Evolutionary conservation across 2,797 vertebrate genomes (phyloP), one percentile per base, ranked within the genome.

Genomic region (Sylvilagus floridanus): DNA sequence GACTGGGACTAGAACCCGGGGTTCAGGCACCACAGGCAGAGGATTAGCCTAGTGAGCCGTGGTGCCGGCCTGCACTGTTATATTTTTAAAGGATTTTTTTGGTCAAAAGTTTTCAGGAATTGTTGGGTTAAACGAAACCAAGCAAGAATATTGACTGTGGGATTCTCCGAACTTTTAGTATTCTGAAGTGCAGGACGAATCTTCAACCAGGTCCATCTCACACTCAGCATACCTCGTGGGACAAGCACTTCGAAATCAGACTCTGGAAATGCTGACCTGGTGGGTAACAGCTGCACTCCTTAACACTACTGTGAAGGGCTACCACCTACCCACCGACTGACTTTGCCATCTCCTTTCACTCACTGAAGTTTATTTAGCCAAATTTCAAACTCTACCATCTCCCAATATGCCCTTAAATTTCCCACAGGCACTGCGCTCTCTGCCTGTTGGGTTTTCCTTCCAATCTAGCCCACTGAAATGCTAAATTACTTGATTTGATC

Each of bases 91-190:
- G 35, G 32, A 81, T 65, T 26, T 9, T 9, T 63, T 3, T 68
- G 5, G 57, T 24, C 24, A 77, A 68, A 96, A 72, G 22, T 50
- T 42, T 87, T 79, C 93, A 73, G 81, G 24, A 94, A 86, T 63
- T 28, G 9, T 35, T 68, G 52, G 21, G 50, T 63, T 50, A 63
- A 83, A 62, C 73, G 24, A 50, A 79, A 19, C 35, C 84, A 81
- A 84, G 5, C 19, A 68, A 57, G 52, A 32, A 65, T 52, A 17
- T 57, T 81, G 52, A 22, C 47, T 77, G 21, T 5, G 60, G 22
- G 24, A 78, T 73, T 32, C 19, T 63, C 17, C 8, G 37, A 42
- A 52, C 35, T 63, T 26, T 90, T 42, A 62, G n/a, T 73, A 81
- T 62, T 54, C 30, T 7, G 35, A 35, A 35, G 24, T 37, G 24